These are phyloP conservation scores for Aix galericulata DNA, from an alignment of 2,113 vertebrate species.

Conservation along the genomic window DNA sequence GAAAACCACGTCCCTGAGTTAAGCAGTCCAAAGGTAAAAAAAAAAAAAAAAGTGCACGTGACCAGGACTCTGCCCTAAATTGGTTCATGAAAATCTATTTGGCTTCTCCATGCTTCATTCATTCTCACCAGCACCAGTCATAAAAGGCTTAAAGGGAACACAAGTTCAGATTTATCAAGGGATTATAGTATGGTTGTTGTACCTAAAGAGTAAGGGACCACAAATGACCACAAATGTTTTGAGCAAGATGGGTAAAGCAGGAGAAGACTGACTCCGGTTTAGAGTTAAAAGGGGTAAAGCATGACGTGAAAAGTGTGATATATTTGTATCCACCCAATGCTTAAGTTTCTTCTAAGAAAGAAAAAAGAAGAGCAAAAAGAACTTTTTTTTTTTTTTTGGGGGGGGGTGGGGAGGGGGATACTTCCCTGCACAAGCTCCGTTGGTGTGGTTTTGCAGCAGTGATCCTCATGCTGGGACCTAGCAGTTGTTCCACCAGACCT, in stretches of 20 bases:
- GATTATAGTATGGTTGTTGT: not conserved
- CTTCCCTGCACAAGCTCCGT: not conserved
- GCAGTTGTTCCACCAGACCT: not conserved
- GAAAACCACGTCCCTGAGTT: not conserved
- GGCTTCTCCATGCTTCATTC: conserved; percentile 47
- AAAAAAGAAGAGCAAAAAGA: not conserved
- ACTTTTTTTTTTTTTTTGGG: not conserved
- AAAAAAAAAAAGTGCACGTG: not conserved
- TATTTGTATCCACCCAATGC: not conserved
- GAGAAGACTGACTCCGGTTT: not conserved
- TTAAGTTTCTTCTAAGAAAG: not conserved
- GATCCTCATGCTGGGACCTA: not conserved
- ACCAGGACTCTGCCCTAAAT: conserved; percentile 41
- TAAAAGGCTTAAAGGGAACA: conserved; percentile 21
- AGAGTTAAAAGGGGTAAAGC: not conserved
- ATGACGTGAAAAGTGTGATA: not conserved
- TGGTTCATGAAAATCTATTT: conserved; percentile 7
- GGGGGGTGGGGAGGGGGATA: not conserved
- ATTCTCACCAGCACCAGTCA: not conserved
- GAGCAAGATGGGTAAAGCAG: not conserved
- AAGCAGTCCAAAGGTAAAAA: conserved; percentile 51
- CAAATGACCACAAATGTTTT: not conserved
- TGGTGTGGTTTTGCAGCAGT: not conserved
- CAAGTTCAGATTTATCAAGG: not conserved
- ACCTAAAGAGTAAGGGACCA: not conserved